Conservation (phyloP, 2,797 vertebrate species). For the Lacerta agilis region DNA sequence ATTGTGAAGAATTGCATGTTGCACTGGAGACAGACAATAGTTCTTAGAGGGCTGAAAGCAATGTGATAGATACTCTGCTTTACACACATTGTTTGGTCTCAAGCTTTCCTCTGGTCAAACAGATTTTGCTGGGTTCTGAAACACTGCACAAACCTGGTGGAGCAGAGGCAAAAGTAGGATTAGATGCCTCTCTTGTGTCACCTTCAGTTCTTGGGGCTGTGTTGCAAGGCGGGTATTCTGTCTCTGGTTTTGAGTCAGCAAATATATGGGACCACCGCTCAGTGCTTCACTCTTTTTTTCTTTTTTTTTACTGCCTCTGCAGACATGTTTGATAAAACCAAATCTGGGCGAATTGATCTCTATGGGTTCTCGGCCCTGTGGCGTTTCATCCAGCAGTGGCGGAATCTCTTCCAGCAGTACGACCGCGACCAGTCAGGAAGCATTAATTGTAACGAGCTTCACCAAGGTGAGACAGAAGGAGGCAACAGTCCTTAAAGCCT, state of each 20-base stretch:
- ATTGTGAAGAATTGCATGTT: neutral
- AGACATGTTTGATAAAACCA: conserved; percentile 97
- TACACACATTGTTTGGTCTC: neutral
- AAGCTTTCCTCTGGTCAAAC: neutral
- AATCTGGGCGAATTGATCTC: conserved; percentile 88
- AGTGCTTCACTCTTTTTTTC: neutral
- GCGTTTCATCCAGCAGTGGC: conserved; percentile 93
- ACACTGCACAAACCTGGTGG: neutral
- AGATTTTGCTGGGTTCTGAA: neutral
- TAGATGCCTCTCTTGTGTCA: neutral
- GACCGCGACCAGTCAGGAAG: conserved; percentile 90
- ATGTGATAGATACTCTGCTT: neutral
- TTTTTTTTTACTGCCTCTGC: neutral
- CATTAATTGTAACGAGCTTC: conserved; percentile 88
- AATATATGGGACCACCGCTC: neutral
- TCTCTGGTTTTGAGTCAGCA: too few relatives aligned
- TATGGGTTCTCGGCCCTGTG: conserved; percentile 92
- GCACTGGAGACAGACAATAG: neutral
- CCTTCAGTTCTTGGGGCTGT: neutral
- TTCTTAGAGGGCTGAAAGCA: neutral
- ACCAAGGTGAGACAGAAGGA: conserved; percentile 85
- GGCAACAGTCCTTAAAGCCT: neutral
- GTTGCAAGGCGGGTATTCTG: neutral
- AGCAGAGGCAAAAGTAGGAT: neutral
- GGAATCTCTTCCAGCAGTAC: conserved; percentile 90